Evolutionary conservation across 2,113 vertebrate genomes (phyloP), one percentile per base, ranked within the genome.

Genomic region (Nicator chloris): DNA sequence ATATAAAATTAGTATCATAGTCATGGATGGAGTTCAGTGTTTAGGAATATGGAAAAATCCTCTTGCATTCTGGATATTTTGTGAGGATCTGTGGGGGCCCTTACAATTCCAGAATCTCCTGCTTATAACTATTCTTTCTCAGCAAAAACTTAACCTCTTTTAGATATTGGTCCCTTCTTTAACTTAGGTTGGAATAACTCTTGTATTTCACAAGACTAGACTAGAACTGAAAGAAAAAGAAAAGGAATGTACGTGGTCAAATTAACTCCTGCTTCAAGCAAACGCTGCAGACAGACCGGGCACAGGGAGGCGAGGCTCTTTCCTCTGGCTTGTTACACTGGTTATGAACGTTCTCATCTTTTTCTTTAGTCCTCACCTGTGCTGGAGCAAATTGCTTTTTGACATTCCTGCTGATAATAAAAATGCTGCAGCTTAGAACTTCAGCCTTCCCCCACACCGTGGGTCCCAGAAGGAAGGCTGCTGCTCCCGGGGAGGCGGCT

Each of bases 241-340:
- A 87, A 77, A 57, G 35, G 35, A 78, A 63, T 50, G 40, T 10
- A 37, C 0, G 0, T 10, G 27, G 49, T 50, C 33, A 44, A 50
- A 39, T 11, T 24, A 70, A 78, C 23, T 37, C 42, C 27, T 44
- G 27, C 50, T 77, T 56, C 56, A 44, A 28, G 7, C 22, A 56
- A 42, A 37, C 17, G 42, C 56, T 37, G 64, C 37, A 33, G 35
- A 33, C 6, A 81, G 18, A 61, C 10, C n/a, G 54, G 61, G 50
- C 1, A 2, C 16, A 24, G 2, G 15, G 27, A 82, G 47, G 12
- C 0, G 0, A 20, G 24, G 44, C 19, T 64, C 33, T n/a, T 51
- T 71, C 20, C 93, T 69, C 53, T n/a, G 15, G 15, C 27, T 88
- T 24, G 11, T 44, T 90, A 73, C 59, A 57, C 23, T 31, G 19